A percentile compares a stretch with the other conserved stretches of the same genome.
phyloP scores from a whole-genome alignment of 2,888 invertebrate species.

The Agonum fuliginosum region DNA sequence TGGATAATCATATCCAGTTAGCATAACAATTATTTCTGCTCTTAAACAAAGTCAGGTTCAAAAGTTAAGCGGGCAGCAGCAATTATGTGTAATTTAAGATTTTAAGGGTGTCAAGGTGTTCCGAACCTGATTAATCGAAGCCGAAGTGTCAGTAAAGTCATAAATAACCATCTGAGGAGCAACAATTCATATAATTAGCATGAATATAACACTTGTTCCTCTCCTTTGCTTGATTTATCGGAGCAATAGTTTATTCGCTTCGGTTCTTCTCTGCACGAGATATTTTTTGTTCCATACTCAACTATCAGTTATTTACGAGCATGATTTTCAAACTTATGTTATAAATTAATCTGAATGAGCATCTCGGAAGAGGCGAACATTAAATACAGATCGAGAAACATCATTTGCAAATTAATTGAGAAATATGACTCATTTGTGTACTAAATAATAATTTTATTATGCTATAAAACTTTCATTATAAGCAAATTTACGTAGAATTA shows the following conservation, averaged over 20 bases:
- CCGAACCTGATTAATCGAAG: constrained; percentile 45
- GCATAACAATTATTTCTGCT: too few species aligned
- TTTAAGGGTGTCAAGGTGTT: constrained; percentile 55
- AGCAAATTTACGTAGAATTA: constrained; percentile 5
- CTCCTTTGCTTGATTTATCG: constrained; percentile 45
- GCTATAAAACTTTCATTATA: constrained; percentile 24
- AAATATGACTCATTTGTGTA: constrained; percentile 43
- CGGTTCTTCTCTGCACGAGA: constrained; percentile 19
- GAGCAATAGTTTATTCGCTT: constrained; percentile 44
- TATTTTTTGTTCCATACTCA: constrained; percentile 40
- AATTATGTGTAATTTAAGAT: constrained; percentile 39
- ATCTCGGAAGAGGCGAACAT: background rate
- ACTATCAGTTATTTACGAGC: constrained; percentile 37
- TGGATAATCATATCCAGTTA: too few species aligned
- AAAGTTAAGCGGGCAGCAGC: constrained; percentile 33
- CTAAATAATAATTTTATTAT: constrained; percentile 44
- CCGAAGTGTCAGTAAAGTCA: constrained; percentile 35
- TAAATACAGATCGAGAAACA: constrained; percentile 37
- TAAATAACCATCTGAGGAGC: constrained; percentile 51
- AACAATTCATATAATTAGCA: constrained; percentile 56
- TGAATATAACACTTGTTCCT: constrained; percentile 51
- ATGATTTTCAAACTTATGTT: constrained; percentile 28
- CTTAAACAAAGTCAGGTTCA: constrained; percentile 29
- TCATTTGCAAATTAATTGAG: constrained; percentile 45
- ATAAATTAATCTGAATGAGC: constrained; percentile 22